A percentile compares a stretch with the other conserved stretches of the same genome.
These are phyloP conservation scores for Hystrix cristata DNA, from an alignment of 2,113 vertebrate species.

Conservation along the genomic window DNA sequence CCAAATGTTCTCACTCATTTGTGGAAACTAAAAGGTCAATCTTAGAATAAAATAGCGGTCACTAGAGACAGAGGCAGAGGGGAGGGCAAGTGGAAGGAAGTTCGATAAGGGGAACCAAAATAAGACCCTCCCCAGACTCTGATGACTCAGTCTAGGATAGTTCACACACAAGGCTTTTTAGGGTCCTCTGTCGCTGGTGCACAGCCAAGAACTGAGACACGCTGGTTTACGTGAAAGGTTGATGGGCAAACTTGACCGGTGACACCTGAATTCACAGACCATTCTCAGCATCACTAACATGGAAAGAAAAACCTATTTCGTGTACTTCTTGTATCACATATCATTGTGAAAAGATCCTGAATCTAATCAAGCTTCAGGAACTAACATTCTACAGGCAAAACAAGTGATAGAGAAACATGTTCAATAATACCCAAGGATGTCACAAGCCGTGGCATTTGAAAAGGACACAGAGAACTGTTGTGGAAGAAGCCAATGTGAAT, in stretches of 20 bases:
- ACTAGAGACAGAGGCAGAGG: neutral
- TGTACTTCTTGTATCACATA: neutral
- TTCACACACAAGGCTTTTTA: neutral
- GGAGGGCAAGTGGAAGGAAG: neutral
- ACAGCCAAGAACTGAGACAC: too few relatives aligned
- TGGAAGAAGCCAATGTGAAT: neutral
- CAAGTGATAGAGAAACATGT: neutral
- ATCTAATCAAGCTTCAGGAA: constrained; percentile 2
- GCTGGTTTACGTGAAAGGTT: neutral
- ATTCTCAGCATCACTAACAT: neutral
- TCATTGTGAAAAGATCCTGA: neutral
- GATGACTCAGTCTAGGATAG: neutral
- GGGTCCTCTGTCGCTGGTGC: neutral
- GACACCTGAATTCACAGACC: neutral
- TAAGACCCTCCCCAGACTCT: neutral
- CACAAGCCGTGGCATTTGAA: neutral
- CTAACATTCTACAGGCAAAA: neutral
- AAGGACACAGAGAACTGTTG: neutral
- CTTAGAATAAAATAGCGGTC: neutral
- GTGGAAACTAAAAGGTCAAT: neutral
- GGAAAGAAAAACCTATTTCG: neutral
- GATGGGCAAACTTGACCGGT: neutral
- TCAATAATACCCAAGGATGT: neutral
- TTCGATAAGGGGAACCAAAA: neutral
- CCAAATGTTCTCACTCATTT: neutral